Base-by-base conservation (phyloP, 2,113 vertebrate genomes). In the Poeciliopsis retropinna region DNA sequence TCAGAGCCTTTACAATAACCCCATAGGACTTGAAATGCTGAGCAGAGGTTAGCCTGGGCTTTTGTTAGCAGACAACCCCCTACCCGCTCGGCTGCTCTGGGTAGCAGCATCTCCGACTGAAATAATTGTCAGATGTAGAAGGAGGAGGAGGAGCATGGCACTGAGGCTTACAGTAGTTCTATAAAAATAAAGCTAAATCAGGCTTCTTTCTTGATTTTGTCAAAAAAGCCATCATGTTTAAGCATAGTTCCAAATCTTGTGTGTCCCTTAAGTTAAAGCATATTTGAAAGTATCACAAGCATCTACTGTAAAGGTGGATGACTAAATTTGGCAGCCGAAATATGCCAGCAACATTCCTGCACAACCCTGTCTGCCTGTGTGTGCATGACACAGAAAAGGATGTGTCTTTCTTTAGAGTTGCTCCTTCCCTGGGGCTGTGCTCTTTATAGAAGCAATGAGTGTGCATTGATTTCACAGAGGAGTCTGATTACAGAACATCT, bases 401-500 rank as follows among this genome's bases (percentile, higher is more conserved):
- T 31, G 30, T 5, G 34, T 70, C 39, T 37, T 70, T 76, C 47
- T 62, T 72, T 62, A 57, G 47, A 60, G 60, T 8, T 70, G 30
- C 32, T 73, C 6, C 11, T 73, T 51, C 83, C 85, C 66, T 41
- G 13, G 13, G 63, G 72, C 75, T 74, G 32, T 67, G 86, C 77
- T 31, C 9, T 74, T 83, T 72, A 72, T 84, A 85, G 75, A 87
- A 79, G 30, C 44, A 30, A 63, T 63, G 54, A 73, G 30, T 85
- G 62, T 64, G 37, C 61, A 62, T 81, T 29, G 66, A 68, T 73
- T 77, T 73, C 63, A 73, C 76, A 57, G 47, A 61, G 3, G 11
- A 19, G 73, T 60, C 29, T n/a, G 28, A 70, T 47, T 27, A 79
- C 34, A 70, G 67, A 71, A 73, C 27, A 66, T 22, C 64, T 67